Evolutionary conservation across 2,888 invertebrate species (phyloP).

Genomic region (Halictus ligatus): DNA sequence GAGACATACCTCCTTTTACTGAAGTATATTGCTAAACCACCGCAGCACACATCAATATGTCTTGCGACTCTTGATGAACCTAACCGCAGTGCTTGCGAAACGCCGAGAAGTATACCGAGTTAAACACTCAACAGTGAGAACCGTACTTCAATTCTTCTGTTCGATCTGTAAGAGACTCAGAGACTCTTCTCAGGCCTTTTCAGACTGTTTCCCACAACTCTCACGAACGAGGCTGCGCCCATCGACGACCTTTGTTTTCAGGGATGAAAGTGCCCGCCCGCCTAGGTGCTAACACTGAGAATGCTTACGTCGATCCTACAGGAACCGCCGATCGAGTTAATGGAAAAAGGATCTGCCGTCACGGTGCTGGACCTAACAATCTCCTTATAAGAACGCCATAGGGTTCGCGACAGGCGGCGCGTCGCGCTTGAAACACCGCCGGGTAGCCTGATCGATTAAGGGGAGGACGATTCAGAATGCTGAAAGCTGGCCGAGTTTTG

Average conservation of each 20-base stretch:
- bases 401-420: background rate
- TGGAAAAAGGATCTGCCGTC: background rate
- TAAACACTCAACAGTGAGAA: background rate
- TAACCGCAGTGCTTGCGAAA: background rate
- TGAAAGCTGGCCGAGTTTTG: background rate
- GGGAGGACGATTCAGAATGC: background rate
- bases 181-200: background rate
- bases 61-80: background rate
- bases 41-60: background rate
- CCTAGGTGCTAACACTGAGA: constrained; percentile 5
- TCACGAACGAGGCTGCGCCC: background rate
- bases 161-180: background rate
- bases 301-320: background rate
- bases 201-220: constrained; percentile 46
- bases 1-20: too few relatives aligned
- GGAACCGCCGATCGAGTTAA: background rate
- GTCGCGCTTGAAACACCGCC: background rate
- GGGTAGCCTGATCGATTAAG: background rate
- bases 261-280: background rate
- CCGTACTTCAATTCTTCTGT: background rate
- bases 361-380: background rate
- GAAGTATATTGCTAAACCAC: too few relatives aligned
- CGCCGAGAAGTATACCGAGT: background rate
- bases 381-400: background rate
- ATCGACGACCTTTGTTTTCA: constrained; percentile 15